These are phyloP conservation scores for Ormyrus rosae DNA, from an alignment of 2,888 invertebrate genomes.

Conservation along the genomic window DNA sequence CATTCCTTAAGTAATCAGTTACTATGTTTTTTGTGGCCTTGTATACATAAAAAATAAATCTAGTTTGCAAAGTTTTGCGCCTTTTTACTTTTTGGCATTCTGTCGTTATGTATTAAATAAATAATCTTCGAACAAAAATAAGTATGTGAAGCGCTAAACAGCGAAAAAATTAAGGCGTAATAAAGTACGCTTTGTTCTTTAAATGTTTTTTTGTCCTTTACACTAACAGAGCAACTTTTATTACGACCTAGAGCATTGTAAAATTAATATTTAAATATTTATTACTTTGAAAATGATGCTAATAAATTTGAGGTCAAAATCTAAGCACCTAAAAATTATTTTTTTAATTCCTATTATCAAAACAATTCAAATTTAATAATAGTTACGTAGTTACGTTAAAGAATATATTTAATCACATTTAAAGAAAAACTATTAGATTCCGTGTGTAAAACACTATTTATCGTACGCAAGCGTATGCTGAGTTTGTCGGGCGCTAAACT, in stretches of 20 bases:
- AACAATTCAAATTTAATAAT: too few species aligned
- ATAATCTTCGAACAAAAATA: slow-evolving; percentile 20
- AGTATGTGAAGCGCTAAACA: slow-evolving; percentile 47
- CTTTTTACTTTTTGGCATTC: slow-evolving; percentile 35
- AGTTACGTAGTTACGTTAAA: too few species aligned
- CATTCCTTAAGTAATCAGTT: slow-evolving; percentile 55
- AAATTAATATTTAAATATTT: slow-evolving; percentile 55
- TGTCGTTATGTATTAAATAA: slow-evolving; percentile 33
- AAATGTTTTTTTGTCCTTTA: slow-evolving; percentile 34
- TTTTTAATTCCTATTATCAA: background rate
- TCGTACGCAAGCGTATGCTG: too few species aligned
- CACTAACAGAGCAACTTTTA: slow-evolving; percentile 41
- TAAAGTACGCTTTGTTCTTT: slow-evolving; percentile 43
- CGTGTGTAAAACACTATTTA: too few species aligned
- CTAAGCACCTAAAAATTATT: slow-evolving; percentile 11
- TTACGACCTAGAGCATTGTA: slow-evolving; percentile 41
- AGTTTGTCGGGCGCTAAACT: too few species aligned
- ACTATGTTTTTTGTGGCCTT: slow-evolving; percentile 49
- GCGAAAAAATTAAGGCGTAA: slow-evolving; percentile 30
- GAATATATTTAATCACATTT: too few species aligned
- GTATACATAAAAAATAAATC: slow-evolving; percentile 37
- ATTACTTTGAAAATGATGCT: slow-evolving; percentile 52
- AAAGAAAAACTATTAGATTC: too few species aligned
- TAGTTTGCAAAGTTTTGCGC: slow-evolving; percentile 45
- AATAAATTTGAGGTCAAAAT: slow-evolving; percentile 49